Percentiles rank a stretch among this genome's conserved stretches.
phyloP scores from a whole-genome alignment of 2,888 invertebrate species.

The Galerucella pusilla region DNA sequence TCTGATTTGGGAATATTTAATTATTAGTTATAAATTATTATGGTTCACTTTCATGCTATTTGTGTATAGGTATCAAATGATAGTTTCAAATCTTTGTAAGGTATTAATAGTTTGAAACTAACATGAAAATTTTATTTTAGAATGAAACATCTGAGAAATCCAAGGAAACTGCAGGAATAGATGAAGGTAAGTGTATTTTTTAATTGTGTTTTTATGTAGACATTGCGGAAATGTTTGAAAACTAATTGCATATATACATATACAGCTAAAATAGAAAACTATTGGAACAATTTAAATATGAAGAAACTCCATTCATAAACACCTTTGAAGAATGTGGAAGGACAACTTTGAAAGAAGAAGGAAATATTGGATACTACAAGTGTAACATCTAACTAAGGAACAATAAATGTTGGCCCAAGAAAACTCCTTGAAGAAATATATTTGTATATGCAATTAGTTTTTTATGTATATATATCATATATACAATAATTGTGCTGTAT shows the following conservation, averaged over 20 bases:
- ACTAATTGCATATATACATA: constrained; percentile 49
- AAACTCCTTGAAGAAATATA: constrained; percentile 23
- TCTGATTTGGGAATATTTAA: too few relatives aligned
- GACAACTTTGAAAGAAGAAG: neutral
- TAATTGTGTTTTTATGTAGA: constrained; percentile 15
- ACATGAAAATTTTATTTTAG: constrained; percentile 36
- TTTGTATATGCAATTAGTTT: constrained; percentile 46
- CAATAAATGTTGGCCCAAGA: constrained; percentile 6
- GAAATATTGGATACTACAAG: neutral
- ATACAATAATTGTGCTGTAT: constrained; percentile 16
- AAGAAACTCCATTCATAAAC: constrained; percentile 7
- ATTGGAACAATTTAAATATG: neutral
- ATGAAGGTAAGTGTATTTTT: constrained; percentile 42
- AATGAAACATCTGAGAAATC: constrained; percentile 44
- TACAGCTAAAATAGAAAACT: neutral
- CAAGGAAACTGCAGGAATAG: constrained; percentile 37
- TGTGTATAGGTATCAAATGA: too few relatives aligned
- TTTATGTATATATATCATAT: constrained; percentile 15
- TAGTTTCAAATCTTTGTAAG: too few relatives aligned
- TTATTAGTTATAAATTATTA: too few relatives aligned
- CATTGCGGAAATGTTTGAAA: constrained; percentile 32
- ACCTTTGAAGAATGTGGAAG: constrained; percentile 10
- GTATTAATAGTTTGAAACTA: too few relatives aligned
- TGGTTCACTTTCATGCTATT: too few relatives aligned
- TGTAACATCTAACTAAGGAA: neutral